phyloP scores from a whole-genome alignment of 1,140 invertebrate genomes.

The Telenomus remus region DNA sequence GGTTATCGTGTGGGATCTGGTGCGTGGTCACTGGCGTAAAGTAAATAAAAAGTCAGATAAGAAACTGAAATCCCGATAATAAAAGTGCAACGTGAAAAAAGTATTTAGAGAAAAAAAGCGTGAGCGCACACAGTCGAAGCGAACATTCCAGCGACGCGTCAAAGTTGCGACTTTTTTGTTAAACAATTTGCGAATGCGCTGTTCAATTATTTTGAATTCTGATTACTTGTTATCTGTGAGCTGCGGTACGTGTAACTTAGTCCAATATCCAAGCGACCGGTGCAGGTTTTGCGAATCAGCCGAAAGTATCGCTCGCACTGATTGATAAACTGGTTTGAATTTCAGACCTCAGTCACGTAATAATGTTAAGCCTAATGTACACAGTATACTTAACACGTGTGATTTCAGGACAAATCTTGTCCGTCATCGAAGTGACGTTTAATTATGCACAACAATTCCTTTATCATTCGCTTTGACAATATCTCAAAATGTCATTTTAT shows the following conservation, averaged over 20 bases:
- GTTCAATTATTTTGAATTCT: conserved; percentile 6
- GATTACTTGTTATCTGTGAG: conserved; percentile 8
- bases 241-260: conserved; percentile 19
- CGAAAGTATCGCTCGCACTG: conserved; percentile 15
- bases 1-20: conserved; percentile 36
- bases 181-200: not conserved
- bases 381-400: conserved; percentile 44
- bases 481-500: no score
- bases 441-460: no score
- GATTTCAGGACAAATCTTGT: conserved; percentile 36
- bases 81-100: conserved; percentile 15
- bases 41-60: conserved; percentile 40
- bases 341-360: conserved; percentile 49
- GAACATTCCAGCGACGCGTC: conserved; percentile 1
- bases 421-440: conserved; percentile 16
- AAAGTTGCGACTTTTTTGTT: not conserved
- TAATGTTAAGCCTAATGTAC: conserved; percentile 28
- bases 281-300: conserved; percentile 31
- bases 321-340: conserved; percentile 40
- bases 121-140: conserved; percentile 2
- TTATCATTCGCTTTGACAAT: no score
- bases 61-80: conserved; percentile 25
- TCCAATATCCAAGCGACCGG: conserved; percentile 24
- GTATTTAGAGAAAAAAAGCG: conserved; percentile 18
- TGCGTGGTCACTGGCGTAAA: conserved; percentile 43